Evolutionary conservation across 2,888 invertebrate genomes (phyloP).

Genomic region (Acrobasis consociella): DNA sequence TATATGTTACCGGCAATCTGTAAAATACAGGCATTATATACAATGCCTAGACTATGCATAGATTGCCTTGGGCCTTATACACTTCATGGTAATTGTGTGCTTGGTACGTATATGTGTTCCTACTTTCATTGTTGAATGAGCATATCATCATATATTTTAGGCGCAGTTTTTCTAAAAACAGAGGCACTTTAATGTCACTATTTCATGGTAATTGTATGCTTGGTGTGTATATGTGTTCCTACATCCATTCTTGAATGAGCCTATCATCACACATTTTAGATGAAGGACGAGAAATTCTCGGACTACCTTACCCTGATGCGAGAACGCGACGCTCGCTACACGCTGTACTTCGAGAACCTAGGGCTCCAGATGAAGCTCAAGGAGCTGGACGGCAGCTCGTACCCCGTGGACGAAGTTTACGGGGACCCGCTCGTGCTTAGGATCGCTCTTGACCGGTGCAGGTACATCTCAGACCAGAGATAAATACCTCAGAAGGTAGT

Average conservation of each 20-base stretch:
- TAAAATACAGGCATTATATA: no score
- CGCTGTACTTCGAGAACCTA: conserved; percentile 72
- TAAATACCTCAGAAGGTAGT: no score
- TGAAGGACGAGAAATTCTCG: conserved; percentile 66
- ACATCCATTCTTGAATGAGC: neutral
- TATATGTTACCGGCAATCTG: no score
- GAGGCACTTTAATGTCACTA: no score
- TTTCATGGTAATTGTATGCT: no score
- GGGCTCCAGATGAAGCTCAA: conserved; percentile 64
- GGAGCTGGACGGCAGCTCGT: conserved; percentile 57
- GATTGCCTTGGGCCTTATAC: no score
- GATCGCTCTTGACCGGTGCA: conserved; percentile 71
- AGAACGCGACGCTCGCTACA: conserved; percentile 72
- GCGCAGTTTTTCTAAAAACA: no score
- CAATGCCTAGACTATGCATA: no score
- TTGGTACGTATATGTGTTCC: no score
- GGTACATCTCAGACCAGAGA: conserved; percentile 47
- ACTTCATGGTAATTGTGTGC: no score
- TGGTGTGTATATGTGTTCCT: no score
- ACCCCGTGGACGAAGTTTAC: conserved; percentile 43
- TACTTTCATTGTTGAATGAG: neutral
- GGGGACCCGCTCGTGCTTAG: conserved; percentile 68
- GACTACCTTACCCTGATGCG: conserved; percentile 66
- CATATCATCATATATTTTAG: conserved; percentile 42
- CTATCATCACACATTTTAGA: conserved; percentile 40